These are phyloP conservation scores for Teleogryllus occipitalis DNA, from an alignment of 1,140 invertebrate genomes.

Conservation along the genomic window DNA sequence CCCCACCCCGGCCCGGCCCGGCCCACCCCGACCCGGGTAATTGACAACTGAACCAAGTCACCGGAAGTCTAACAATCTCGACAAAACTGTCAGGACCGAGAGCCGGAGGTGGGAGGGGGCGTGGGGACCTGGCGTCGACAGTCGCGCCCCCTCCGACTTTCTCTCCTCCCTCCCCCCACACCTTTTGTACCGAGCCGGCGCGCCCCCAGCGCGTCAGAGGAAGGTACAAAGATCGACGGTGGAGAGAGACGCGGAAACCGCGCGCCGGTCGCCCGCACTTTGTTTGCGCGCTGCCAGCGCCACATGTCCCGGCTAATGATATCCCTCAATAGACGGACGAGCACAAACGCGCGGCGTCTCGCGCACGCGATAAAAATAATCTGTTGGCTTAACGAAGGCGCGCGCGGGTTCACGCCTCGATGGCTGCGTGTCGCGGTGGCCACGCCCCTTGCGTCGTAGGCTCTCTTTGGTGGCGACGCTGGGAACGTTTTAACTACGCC, in stretches of 20 bases:
- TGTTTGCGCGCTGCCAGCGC: not conserved
- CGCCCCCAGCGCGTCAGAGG: not conserved
- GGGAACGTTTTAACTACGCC: too few species aligned
- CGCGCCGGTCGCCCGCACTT: not conserved
- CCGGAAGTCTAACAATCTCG: constrained; percentile 3
- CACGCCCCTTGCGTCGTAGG: too few species aligned
- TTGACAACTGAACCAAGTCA: not conserved
- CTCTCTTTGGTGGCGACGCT: too few species aligned
- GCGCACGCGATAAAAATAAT: not conserved
- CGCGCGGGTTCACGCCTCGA: not conserved
- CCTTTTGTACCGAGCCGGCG: too few species aligned
- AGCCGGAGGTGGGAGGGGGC: not conserved
- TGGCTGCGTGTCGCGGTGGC: not conserved
- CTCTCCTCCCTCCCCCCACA: too few species aligned
- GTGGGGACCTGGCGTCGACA: not conserved
- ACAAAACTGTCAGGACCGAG: not conserved
- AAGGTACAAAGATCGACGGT: not conserved
- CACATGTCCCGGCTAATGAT: not conserved
- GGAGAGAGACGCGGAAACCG: not conserved
- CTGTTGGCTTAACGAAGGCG: not conserved
- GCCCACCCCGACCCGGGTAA: not conserved
- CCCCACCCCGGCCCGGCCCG: too few species aligned
- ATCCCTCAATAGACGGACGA: not conserved
- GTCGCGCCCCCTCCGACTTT: too few species aligned
- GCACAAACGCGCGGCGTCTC: not conserved